Percentiles rank a stretch among this genome's conserved stretches.
Evolutionary conservation across 2,888 invertebrate species (phyloP).

Genomic region (Diplazon laetatorius): DNA sequence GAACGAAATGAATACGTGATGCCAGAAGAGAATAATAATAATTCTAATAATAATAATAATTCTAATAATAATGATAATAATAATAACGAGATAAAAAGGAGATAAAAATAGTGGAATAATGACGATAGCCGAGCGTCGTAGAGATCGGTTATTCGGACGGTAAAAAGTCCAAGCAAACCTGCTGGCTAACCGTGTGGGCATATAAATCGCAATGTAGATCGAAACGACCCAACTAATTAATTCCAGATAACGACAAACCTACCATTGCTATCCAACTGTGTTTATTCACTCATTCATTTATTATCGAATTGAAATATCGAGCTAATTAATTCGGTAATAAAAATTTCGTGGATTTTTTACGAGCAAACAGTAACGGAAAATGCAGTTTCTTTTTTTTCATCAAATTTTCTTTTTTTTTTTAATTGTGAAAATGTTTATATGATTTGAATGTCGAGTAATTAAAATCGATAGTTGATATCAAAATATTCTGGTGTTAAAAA

Average conservation of each 20-base stretch:
- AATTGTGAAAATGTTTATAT: too few relatives aligned
- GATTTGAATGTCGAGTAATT: too few relatives aligned
- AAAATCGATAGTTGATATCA: too few relatives aligned
- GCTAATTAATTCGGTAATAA: too few relatives aligned
- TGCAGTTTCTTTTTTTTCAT: too few relatives aligned
- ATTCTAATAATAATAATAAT: slow-evolving; percentile 23
- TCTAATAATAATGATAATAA: slow-evolving; percentile 17
- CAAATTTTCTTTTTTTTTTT: too few relatives aligned
- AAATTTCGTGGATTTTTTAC: too few relatives aligned
- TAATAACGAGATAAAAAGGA: slow-evolving; percentile 14
- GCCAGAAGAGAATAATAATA: slow-evolving; percentile 10
- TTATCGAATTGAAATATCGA: too few relatives aligned
- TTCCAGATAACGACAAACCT: neutral
- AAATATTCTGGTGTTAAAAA: too few relatives aligned
- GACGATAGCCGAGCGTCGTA: slow-evolving; percentile 33
- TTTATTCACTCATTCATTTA: neutral
- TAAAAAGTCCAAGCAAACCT: slow-evolving; percentile 45
- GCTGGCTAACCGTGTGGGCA: slow-evolving; percentile 37
- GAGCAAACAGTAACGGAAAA: too few relatives aligned
- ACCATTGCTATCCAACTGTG: neutral
- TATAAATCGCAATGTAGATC: slow-evolving; percentile 42
- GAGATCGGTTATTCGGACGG: slow-evolving; percentile 46
- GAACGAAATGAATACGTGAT: neutral
- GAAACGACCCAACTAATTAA: slow-evolving; percentile 44
- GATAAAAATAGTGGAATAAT: slow-evolving; percentile 26